Percentiles rank a stretch among this genome's conserved stretches.
These are phyloP conservation scores for Clytia hemisphaerica DNA, from an alignment of 30 jellyfish, hydroid and myxozoan species.

Conservation along the genomic window DNA sequence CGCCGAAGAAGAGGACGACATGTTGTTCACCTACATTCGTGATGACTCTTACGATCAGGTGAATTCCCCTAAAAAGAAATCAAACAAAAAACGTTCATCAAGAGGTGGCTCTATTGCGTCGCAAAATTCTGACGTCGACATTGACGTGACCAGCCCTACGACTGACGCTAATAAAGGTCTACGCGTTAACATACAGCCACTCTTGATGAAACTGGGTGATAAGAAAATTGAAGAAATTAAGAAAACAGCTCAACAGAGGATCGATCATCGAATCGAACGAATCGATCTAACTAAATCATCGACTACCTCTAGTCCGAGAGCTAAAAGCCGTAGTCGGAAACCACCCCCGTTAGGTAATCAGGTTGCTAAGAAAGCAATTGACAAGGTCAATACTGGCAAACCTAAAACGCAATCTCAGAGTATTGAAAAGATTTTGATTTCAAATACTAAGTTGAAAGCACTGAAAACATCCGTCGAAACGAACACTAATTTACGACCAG, in stretches of 20 bases:
- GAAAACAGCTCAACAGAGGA: conserved; percentile 29
- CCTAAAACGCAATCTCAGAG: too few species aligned
- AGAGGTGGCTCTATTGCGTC: neutral
- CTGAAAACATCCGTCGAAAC: too few species aligned
- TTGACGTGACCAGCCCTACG: conserved; percentile 6
- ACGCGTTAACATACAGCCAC: conserved; percentile 15
- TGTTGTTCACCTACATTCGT: conserved; percentile 85
- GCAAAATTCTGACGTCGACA: neutral
- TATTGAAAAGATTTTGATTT: too few species aligned
- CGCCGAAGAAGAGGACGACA: conserved; percentile 95
- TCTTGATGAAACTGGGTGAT: conserved; percentile 26
- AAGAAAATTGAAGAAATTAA: conserved; percentile 19
- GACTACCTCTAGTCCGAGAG: too few species aligned
- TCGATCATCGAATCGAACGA: neutral
- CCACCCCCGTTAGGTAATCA: too few species aligned
- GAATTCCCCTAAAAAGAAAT: conserved; percentile 35
- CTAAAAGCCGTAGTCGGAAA: too few species aligned
- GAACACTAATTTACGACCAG: too few species aligned
- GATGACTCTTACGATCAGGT: conserved; percentile 86
- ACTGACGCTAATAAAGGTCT: conserved; percentile 3
- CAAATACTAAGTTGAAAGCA: too few species aligned
- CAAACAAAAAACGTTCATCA: conserved; percentile 7
- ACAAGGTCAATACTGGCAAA: too few species aligned
- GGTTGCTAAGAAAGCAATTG: too few species aligned
- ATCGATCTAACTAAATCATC: neutral